phyloP scores from a whole-genome alignment of 1,140 invertebrate genomes.

The Mylabris phalerata region DNA sequence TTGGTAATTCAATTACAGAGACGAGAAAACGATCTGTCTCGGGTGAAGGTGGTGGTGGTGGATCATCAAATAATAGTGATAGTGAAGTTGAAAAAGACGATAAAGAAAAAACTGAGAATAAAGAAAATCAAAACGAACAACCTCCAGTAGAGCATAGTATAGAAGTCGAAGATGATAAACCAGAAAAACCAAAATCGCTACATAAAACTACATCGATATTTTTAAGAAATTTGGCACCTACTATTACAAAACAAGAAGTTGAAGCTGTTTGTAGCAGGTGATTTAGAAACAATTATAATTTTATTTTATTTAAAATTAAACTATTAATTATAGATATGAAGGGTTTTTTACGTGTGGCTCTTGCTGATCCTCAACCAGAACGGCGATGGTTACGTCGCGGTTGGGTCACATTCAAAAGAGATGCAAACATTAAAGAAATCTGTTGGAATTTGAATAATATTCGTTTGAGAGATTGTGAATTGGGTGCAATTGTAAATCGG shows the following conservation, averaged over 20 bases:
- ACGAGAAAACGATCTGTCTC: slow-evolving; percentile 39
- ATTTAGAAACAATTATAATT: not conserved
- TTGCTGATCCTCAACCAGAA: slow-evolving; percentile 95
- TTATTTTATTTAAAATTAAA: not conserved
- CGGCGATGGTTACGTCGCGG: slow-evolving; percentile 91
- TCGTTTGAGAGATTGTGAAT: slow-evolving; percentile 83
- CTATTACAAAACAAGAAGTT: slow-evolving; percentile 88
- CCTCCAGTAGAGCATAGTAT: too few relatives aligned
- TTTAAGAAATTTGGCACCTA: slow-evolving; percentile 88
- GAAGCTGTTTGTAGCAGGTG: slow-evolving; percentile 58
- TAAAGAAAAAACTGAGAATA: slow-evolving; percentile 38
- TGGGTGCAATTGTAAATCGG: slow-evolving; percentile 90
- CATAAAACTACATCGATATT: slow-evolving; percentile 98
- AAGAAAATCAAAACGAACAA: slow-evolving; percentile 30
- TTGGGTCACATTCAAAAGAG: slow-evolving; percentile 96
- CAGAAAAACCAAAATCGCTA: slow-evolving; percentile 59
- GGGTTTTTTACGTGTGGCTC: slow-evolving; percentile 93
- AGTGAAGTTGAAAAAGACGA: slow-evolving; percentile 35
- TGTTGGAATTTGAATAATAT: slow-evolving; percentile 99
- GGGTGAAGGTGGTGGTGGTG: slow-evolving; percentile 40
- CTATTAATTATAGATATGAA: slow-evolving; percentile 52
- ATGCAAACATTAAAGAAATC: slow-evolving; percentile 98
- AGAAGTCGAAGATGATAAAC: slow-evolving; percentile 47
- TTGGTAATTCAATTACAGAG: not conserved
- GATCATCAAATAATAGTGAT: slow-evolving; percentile 40